Evolutionary conservation across 2,888 invertebrate genomes (phyloP), one percentile per base, ranked within the genome.

Genomic region (Tethea ocularis): DNA sequence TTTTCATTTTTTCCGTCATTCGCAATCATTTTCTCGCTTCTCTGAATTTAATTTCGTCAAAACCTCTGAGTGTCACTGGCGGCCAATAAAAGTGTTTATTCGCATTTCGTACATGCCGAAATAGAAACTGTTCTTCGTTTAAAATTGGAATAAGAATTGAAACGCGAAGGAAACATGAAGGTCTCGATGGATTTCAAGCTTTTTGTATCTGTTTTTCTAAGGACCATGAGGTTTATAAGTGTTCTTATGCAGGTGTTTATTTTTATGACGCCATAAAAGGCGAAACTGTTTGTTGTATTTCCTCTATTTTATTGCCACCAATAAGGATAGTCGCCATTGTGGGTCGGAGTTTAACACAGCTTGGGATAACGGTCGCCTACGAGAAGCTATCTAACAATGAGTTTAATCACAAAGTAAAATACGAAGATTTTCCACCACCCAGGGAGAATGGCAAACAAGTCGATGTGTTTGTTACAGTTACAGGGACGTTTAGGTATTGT

Each of bases 11-110:
- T 22, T 54, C 33, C 15, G 4, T 4, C 36, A 22, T 54, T 54
- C 23, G 20, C 54, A 36, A 54, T 54, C 10, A 54, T 54, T 54
- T 53, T 54, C 54, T 11, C 15, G 54, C 8, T 54, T 15, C 54
- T 8, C 0, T 20, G 22, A 54, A 54, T 54, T 36, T 54, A 54
- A 54, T 54, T 54, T 54, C 33, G 22, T 33, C 36, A 20, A 54
- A 36, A 20, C 10, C 54, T 33, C 15, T 36, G 54, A 46, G 46
- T 33, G 22, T 36, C 54, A 53, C 29, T 54, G 54, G 33, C 33
- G 33, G 17, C 20, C 20, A 54, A 33, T 22, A 13, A 33, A 33
- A n/a, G 38, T 54, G 22, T 36, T 22, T 33, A 53, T 38, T 38
- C 10, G 38, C n/a, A 38, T 38, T 53, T n/a, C 11, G 33, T 54